A percentile compares a stretch with the other conserved stretches of the same genome.
Conservation (phyloP, 2,888 invertebrate species). For the Acleris sparsana region DNA sequence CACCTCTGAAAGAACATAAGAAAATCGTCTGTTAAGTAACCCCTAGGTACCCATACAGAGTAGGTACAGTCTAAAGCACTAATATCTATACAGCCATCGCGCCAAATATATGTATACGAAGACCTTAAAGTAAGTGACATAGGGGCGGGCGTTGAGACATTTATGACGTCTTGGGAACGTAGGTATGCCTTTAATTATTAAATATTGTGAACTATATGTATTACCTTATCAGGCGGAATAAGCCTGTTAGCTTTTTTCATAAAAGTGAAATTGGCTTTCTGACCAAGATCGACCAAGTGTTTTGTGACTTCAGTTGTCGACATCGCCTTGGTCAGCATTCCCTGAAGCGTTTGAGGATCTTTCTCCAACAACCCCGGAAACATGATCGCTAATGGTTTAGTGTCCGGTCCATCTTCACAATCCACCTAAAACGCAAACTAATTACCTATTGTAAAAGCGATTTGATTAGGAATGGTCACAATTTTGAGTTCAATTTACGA, state of each 20-base stretch:
- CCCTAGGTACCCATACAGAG: background rate
- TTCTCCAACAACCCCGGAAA: constrained; percentile 68
- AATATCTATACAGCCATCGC: too few relatives aligned
- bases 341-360: constrained; percentile 66
- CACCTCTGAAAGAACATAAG: constrained; percentile 60
- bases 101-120: too few relatives aligned
- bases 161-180: too few relatives aligned
- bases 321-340: constrained; percentile 66
- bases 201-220: constrained; percentile 35
- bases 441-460: constrained; percentile 9
- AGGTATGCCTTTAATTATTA: background rate
- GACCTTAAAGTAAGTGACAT: too few relatives aligned
- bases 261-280: constrained; percentile 71
- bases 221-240: constrained; percentile 67
- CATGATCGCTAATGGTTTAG: constrained; percentile 69
- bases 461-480: background rate
- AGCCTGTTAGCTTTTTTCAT: constrained; percentile 72
- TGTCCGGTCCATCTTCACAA: constrained; percentile 63
- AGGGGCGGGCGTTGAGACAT: too few relatives aligned
- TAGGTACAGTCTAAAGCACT: too few relatives aligned
- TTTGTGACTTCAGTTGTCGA: constrained; percentile 75
- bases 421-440: constrained; percentile 56
- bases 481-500: constrained; percentile 5
- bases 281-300: constrained; percentile 67
- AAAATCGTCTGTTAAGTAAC: background rate